Base-by-base conservation (phyloP, 2,888 invertebrate species). In the Cancer borealis region DNA sequence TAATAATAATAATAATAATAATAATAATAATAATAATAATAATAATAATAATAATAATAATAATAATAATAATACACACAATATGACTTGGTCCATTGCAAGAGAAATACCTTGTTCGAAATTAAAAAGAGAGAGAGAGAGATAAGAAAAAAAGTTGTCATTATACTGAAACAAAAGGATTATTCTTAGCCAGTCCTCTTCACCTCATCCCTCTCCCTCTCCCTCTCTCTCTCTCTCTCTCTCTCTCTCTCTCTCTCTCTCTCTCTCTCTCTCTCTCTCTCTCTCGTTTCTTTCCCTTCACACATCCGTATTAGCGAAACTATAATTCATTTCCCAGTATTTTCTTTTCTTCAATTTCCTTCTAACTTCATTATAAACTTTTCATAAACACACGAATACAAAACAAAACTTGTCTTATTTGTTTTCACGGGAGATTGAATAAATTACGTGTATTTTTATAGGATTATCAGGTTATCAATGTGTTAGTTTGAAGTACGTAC, bases 31-130 rank as follows among this genome's bases (percentile, higher is more conserved):
- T 39, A 39, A 39, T 39, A 46, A 47, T 17, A 46, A 49, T 90
- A 90, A 90, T 49, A 90, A 21, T 46, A 6, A 46, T 5, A 46
- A 21, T 46, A 21, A 90, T 49, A 90, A 21, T 47, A 21, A 90
- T n/a, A 90, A n/a, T 47, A 47, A 91, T 54, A 91, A 54, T 17
- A 54, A 91, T 54, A 66, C 66, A 66, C 30, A 66, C 60, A 66
- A 17, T 17, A 66, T 21, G 60, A 66, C 4, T 17, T 17, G 17
- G 14, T 17, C 17, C 12, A 49, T 21, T 66, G 17, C 14, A 66
- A 66, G 14, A 21, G 17, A 21, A 66, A 17, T 12, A 21, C 21
- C 14, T 17, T 17, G 14, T 17, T 66, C 17, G 60, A 66, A 21
- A 66, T 66, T 66, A 21, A 21, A 66, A 66, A 54, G 66, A n/a